A percentile compares a stretch with the other conserved stretches of the same genome.
Conservation (phyloP, 2,888 invertebrate genomes). For the Drosophila kambysellisi region DNA sequence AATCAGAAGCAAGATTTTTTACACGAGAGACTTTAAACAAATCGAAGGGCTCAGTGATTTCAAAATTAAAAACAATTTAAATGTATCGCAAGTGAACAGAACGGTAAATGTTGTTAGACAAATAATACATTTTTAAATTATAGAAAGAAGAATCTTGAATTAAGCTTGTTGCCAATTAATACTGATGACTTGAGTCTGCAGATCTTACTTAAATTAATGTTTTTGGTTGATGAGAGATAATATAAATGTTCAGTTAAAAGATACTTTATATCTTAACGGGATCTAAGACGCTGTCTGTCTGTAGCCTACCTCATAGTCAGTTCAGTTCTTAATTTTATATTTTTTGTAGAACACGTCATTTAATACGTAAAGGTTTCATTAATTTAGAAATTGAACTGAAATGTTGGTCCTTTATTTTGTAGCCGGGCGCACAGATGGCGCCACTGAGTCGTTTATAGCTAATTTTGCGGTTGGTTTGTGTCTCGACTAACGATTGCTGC, state of each 20-base stretch:
- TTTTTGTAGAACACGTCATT: neutral
- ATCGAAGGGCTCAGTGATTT: neutral
- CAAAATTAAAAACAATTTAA: neutral
- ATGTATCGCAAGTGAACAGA: too few relatives aligned
- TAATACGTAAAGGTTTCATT: neutral
- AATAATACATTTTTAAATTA: neutral
- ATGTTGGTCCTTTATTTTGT: neutral
- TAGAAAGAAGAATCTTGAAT: neutral
- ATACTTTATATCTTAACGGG: constrained; percentile 52
- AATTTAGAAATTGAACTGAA: neutral
- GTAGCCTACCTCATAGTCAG: too few relatives aligned
- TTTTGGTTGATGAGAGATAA: neutral
- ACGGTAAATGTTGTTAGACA: neutral
- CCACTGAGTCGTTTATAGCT: constrained; percentile 74
- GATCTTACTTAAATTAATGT: neutral
- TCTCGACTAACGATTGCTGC: constrained; percentile 53
- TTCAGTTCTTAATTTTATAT: neutral
- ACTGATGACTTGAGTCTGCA: neutral
- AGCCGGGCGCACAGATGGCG: constrained; percentile 56
- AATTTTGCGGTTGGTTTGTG: constrained; percentile 76
- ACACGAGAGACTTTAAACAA: neutral
- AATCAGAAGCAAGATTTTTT: neutral
- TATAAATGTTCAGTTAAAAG: neutral
- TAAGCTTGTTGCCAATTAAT: neutral
- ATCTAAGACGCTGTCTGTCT: constrained; percentile 84